These are phyloP conservation scores for Asarcornis scutulata DNA, from an alignment of 2,113 vertebrate species.

Conservation along the genomic window DNA sequence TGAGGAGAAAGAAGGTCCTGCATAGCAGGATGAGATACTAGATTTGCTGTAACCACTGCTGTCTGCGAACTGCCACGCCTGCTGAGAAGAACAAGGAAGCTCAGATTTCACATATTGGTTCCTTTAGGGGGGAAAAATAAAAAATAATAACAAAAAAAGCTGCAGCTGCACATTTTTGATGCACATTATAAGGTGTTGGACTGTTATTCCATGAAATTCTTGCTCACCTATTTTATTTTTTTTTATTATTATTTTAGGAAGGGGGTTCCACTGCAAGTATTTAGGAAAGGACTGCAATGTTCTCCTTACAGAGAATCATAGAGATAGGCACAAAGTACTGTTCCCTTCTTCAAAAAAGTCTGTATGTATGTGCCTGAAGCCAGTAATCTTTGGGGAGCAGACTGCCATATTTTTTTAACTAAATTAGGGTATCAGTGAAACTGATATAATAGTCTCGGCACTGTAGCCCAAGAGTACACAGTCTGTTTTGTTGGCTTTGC, in stretches of 20 bases:
- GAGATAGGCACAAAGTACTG: not conserved
- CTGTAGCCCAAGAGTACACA: not conserved
- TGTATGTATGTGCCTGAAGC: not conserved
- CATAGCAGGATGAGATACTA: not conserved
- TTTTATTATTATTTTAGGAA: no score
- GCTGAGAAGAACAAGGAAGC: not conserved
- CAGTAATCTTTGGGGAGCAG: not conserved
- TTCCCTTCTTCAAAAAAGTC: not conserved
- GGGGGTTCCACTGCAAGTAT: not conserved
- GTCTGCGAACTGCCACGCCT: not conserved
- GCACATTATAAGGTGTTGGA: not conserved
- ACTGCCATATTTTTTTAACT: not conserved
- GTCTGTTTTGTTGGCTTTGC: not conserved
- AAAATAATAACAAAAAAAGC: no score
- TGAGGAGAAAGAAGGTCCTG: not conserved
- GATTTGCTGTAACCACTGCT: not conserved
- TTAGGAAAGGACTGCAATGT: not conserved
- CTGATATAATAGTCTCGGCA: not conserved
- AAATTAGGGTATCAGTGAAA: not conserved
- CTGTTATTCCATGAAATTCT: not conserved
- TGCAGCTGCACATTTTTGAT: not conserved
- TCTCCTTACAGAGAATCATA: not conserved
- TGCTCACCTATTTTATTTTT: no score
- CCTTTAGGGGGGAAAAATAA: no score
- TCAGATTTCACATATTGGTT: not conserved